Conservation (phyloP, 2,113 vertebrate species). For the Myotis yumanensis region DNA sequence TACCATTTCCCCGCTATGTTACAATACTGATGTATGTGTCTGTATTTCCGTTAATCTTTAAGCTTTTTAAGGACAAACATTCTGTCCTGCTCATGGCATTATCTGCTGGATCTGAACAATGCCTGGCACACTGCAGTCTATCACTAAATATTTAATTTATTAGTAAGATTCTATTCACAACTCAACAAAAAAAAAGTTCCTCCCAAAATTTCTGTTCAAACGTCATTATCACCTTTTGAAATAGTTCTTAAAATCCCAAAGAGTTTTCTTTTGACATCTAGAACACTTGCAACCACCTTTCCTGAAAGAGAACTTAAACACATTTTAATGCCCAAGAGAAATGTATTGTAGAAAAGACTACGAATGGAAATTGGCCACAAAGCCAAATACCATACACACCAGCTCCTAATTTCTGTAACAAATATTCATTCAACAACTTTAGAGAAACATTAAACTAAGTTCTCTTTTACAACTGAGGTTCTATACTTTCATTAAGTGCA, state of each 20-base stretch:
- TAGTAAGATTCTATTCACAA: not conserved
- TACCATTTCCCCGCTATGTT: not conserved
- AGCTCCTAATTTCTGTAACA: slow-evolving; percentile 44
- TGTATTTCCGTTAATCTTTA: slow-evolving; percentile 7
- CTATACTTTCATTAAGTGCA: not conserved
- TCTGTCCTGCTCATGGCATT: not conserved
- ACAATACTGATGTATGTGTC: not conserved
- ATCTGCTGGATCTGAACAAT: slow-evolving; percentile 12
- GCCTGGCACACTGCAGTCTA: not conserved
- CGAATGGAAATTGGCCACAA: slow-evolving; percentile 2
- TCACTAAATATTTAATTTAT: slow-evolving; percentile 23
- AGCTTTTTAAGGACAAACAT: not conserved
- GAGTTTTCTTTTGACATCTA: slow-evolving; percentile 26
- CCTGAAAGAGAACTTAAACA: slow-evolving; percentile 26
- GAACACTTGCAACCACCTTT: not conserved
- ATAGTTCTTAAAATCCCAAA: slow-evolving; percentile 8
- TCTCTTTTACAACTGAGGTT: slow-evolving; percentile 2
- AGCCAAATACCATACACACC: not conserved
- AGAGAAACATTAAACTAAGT: slow-evolving; percentile 41
- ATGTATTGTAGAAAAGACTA: not conserved
- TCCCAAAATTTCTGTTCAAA: slow-evolving; percentile 45
- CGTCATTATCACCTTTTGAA: slow-evolving; percentile 37
- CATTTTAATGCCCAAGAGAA: slow-evolving; percentile 43
- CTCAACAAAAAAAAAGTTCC: not conserved
- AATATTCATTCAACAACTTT: slow-evolving; percentile 30